Conservation (phyloP, 1,140 invertebrate species). For the Calycopis cecrops region DNA sequence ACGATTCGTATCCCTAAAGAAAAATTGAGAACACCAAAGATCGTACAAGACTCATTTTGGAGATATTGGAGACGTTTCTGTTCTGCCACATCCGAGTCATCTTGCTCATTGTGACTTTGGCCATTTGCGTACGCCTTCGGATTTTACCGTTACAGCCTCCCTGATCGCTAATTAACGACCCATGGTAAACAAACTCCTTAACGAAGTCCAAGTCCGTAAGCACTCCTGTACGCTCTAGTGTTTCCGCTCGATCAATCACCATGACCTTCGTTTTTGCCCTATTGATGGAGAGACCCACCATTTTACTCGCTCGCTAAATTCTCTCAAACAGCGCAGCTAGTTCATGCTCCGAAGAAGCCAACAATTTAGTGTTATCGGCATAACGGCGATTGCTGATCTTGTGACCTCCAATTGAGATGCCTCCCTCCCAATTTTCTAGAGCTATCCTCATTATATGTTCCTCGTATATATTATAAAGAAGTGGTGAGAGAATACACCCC, state of each 20-base stretch:
- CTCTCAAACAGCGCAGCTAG: neutral
- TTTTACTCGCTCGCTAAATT: neutral
- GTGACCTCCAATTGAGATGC: slow-evolving; percentile 8
- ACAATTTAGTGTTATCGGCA: neutral
- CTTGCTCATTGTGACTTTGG: no score
- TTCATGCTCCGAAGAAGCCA: slow-evolving; percentile 11
- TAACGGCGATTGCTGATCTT: slow-evolving; percentile 13
- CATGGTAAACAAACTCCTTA: neutral
- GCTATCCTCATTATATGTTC: neutral
- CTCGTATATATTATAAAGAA: slow-evolving; percentile 15
- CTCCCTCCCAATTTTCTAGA: slow-evolving; percentile 5
- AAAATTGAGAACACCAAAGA: no score
- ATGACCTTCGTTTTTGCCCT: neutral
- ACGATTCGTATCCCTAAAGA: no score
- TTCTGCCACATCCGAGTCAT: no score
- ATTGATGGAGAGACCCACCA: slow-evolving; percentile 1
- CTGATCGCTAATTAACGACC: neutral
- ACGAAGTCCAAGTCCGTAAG: neutral
- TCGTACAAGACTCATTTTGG: no score
- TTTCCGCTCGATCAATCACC: neutral
- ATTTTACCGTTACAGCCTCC: no score
- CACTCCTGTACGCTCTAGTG: neutral
- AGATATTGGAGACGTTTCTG: no score
- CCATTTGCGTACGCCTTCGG: no score
- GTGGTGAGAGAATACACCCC: slow-evolving; percentile 14